A percentile compares a stretch with the other conserved stretches of the same genome.
These are phyloP conservation scores for Hucho hucho DNA, from an alignment of 2,113 vertebrate genomes.

Conservation along the genomic window DNA sequence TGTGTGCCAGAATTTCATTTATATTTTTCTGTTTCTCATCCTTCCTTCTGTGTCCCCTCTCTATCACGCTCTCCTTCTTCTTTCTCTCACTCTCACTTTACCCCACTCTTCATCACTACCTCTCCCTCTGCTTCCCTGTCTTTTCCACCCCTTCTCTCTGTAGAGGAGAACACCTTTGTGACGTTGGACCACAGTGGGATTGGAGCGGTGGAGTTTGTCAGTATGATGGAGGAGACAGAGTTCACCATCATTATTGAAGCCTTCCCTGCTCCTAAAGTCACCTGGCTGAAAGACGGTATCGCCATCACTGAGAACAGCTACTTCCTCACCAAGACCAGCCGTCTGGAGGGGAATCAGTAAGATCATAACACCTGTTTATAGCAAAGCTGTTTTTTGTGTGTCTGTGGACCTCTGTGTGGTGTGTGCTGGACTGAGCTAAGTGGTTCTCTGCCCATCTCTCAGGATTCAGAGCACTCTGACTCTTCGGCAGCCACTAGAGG, in stretches of 20 bases:
- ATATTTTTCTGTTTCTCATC: conserved; percentile 4
- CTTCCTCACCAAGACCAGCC: conserved; percentile 75
- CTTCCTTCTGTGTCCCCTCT: background rate
- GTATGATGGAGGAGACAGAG: conserved; percentile 84
- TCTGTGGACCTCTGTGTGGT: background rate
- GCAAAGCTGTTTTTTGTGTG: background rate
- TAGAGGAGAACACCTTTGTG: conserved; percentile 83
- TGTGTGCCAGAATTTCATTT: conserved; percentile 55
- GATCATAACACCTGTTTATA: background rate
- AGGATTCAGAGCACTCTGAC: conserved; percentile 89
- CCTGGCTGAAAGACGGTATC: conserved; percentile 85
- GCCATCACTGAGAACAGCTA: conserved; percentile 80
- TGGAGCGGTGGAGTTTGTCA: conserved; percentile 75
- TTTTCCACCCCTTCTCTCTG: background rate
- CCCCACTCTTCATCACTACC: background rate
- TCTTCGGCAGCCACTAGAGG: conserved; percentile 84
- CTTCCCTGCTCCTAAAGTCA: conserved; percentile 82
- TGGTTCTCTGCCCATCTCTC: conserved; percentile 10
- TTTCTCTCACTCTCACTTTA: conserved; percentile 5
- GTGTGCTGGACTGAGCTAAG: background rate
- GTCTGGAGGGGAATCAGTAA: conserved; percentile 83
- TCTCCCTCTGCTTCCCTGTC: conserved; percentile 2
- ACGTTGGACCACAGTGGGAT: conserved; percentile 83
- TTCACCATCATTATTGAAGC: conserved; percentile 85
- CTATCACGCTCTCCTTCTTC: conserved; percentile 22